Evolutionary conservation across 2,888 invertebrate genomes (phyloP), one percentile per base, ranked within the genome.

Genomic region (Idaea aversata): DNA sequence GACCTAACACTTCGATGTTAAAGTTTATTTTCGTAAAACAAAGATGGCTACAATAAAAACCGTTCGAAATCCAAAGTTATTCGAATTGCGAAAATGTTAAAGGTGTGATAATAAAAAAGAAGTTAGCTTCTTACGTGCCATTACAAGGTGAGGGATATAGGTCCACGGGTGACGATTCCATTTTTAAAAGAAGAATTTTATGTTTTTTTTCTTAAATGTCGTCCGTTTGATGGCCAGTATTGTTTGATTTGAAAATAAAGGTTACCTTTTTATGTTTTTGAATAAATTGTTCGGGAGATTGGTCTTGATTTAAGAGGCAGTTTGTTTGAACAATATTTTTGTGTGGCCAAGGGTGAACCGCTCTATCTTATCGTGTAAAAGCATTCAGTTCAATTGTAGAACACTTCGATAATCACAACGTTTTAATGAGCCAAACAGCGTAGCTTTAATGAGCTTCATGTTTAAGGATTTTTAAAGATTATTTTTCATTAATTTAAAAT

Each of bases 71-170:
- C 87, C 90, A 88, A 91, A 92, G 88, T 90, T 90, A 87, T 89
- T 88, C 77, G 85, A 84, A 89, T 86, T 83, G 84, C 83, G 85
- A 85, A 85, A 84, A 78, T 88, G 86, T 88, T 90, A 90, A 90
- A 92, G 91, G 92, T 91, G 90, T 76, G 86, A 81, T 87, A 84
- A 90, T 93, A 93, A 92, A 93, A 93, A 89, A 87, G 88, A 90
- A 90, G 90, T 92, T 90, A 89, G 88, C 88, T 85, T 88, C 91
- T 92, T 92, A 87, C 85, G 87, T 88, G 82, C 81, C 79, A 85
- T 87, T 84, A 88, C 82, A 85, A 87, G 85, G 85, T 86, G 86
- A 73, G 25, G 82, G 76, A 80, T 83, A 82, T 82, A 78, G 80
- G 81, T 74, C 83, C 85, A 76, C 82, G 83, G 86, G 84, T 81